Base-by-base conservation (phyloP, 2,888 invertebrate species). In the Galerucella nymphaeae region DNA sequence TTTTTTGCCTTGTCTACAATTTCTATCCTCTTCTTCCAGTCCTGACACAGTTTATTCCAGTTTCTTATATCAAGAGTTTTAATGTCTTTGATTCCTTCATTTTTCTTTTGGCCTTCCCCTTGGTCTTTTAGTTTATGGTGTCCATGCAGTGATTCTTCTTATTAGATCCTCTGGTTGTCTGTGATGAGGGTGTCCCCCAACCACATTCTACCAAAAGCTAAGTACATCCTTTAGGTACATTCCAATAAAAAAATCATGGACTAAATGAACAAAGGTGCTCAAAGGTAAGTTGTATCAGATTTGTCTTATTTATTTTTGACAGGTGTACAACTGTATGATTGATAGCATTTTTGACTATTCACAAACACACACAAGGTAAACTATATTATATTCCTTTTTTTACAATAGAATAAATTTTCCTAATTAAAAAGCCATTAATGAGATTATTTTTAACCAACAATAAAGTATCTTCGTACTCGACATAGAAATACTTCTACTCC, bases 401-500 rank as follows among this genome's bases (percentile, higher is more conserved):
- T 48, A 11, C 14, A 48, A 48, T 14, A n/a, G n/a, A 48, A 48
- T 48, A 48, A 48, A n/a, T 48, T n/a, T 48, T n/a, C 45, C 16
- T 16, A 53, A 53, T 53, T 53, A 53, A 53, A 53, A 53, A 16
- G 2, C 16, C n/a, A 53, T 53, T 16, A 53, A 53, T 10, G 16
- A 57, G 23, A 57, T 18, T 13, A 30, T 38, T 59, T 38, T n/a
- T 38, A 59, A 30, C 10, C 8, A 59, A 59, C 38, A 30, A 38
- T 38, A 38, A 59, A 38, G 30, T 23, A 57, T 57, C 20, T 20
- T 4, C 14, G 13, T 18, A 57, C 23, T 57, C 57, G 10, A 38
- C 30, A 38, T 59, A 38, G 14, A n/a, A n/a, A 59, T 38, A 59
- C 59, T 59, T 59, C 59, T 59, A 59, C 59, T 59, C 38, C 38